Evolutionary conservation across 2,888 invertebrate genomes (phyloP).

Genomic region (Marasmarcha lunaedactyla): DNA sequence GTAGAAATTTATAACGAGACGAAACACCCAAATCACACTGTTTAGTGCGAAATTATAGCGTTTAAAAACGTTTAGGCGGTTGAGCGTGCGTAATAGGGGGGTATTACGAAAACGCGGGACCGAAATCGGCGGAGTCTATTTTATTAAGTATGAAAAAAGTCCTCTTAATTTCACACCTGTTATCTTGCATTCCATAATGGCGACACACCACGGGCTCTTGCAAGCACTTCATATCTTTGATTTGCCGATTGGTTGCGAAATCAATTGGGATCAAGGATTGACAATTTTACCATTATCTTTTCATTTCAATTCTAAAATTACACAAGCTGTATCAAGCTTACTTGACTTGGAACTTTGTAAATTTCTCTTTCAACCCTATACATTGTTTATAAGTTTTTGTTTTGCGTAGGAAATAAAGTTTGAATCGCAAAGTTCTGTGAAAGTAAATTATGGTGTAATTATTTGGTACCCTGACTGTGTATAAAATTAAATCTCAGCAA

Average conservation of each 20-base stretch:
- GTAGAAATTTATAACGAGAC: conserved; percentile 63
- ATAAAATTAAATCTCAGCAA: too few relatives aligned
- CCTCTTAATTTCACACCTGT: conserved; percentile 68
- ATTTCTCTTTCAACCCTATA: too few relatives aligned
- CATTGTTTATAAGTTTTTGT: too few relatives aligned
- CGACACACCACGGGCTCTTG: conserved; percentile 43
- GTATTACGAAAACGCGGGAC: conserved; percentile 49
- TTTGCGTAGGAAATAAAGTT: too few relatives aligned
- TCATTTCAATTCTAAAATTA: too few relatives aligned
- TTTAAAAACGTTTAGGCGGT: conserved; percentile 61
- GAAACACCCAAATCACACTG: conserved; percentile 59
- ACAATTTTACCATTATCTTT: too few relatives aligned
- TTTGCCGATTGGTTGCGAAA: conserved; percentile 12
- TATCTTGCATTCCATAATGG: conserved; percentile 61
- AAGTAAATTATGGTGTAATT: too few relatives aligned
- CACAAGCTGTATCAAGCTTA: too few relatives aligned
- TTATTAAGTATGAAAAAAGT: conserved; percentile 53
- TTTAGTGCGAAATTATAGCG: conserved; percentile 67
- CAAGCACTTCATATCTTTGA: conserved; percentile 26
- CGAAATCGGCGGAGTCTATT: conserved; percentile 57
- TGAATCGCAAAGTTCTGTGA: too few relatives aligned
- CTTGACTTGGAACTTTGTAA: too few relatives aligned
- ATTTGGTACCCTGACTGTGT: too few relatives aligned
- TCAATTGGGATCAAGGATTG: conserved; percentile 22
- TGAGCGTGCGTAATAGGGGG: conserved; percentile 46